phyloP scores from a whole-genome alignment of 2,797 vertebrate species.

The Eulemur coronatus region DNA sequence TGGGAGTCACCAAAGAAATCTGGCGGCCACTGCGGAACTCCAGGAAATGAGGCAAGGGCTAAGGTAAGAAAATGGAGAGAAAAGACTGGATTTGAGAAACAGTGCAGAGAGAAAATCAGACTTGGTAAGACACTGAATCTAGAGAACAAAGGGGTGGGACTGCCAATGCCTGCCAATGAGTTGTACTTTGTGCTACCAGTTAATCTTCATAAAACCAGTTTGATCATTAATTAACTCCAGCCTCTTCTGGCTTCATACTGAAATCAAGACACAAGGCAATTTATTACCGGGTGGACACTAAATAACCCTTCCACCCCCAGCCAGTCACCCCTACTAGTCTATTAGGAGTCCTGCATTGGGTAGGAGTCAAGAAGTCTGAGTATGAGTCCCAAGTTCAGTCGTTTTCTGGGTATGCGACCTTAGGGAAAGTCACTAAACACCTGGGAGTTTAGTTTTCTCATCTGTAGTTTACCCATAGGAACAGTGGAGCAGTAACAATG shows the following conservation, averaged over 20 bases:
- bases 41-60: neutral
- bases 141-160: neutral
- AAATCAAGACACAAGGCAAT: neutral
- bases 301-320: neutral
- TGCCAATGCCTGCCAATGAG: neutral
- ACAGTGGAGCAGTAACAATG: neutral
- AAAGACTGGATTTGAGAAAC: neutral
- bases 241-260: constrained; percentile 16
- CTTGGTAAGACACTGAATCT: neutral
- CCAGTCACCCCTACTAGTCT: neutral
- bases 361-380: neutral
- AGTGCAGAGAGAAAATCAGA: neutral
- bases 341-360: neutral
- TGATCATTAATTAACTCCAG: constrained; percentile 24
- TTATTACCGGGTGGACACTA: neutral
- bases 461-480: neutral
- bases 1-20: neutral
- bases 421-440: neutral
- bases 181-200: neutral
- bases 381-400: neutral
- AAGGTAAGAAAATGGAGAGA: neutral
- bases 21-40: neutral
- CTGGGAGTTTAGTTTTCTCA: constrained; percentile 7
- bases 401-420: neutral
- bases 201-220: constrained; percentile 13